A percentile compares a stretch with the other conserved stretches of the same genome.
These are phyloP conservation scores for Chrysogorgia sp. DNA, from an alignment of 92 coral and sea anemone genomes.

Conservation along the genomic window DNA sequence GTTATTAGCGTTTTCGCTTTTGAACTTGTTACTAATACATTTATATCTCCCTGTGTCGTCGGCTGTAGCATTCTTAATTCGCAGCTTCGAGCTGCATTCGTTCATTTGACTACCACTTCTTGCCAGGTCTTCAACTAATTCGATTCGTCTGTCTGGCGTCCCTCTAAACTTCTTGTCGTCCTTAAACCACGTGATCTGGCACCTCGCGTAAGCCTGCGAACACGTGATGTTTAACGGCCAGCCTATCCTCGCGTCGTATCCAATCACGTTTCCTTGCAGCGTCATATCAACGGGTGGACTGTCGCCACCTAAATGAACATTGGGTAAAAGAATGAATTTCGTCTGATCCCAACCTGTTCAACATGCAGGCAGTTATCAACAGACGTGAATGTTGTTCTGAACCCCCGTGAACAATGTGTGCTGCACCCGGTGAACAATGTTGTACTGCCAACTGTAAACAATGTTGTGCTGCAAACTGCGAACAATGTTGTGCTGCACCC, in stretches of 20 bases:
- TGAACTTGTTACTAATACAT: background rate
- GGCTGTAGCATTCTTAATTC: background rate
- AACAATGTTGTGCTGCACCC: no score
- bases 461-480: no score
- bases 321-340: no score
- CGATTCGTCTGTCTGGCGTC: background rate
- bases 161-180: background rate
- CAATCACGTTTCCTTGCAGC: background rate
- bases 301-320: no score
- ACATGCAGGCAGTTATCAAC: no score
- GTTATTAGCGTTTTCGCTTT: no score
- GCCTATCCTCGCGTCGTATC: background rate
- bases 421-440: no score
- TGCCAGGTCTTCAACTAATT: background rate
- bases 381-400: no score
- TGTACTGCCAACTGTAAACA: no score
- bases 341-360: no score
- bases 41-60: background rate
- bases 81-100: background rate
- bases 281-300: background rate
- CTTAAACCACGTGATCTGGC: background rate
- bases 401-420: no score
- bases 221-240: slow-evolving; percentile 5
- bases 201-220: background rate
- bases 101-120: background rate